These are phyloP conservation scores for Protomyctophum bolini DNA, from an alignment of 2,113 vertebrate species.

Conservation along the genomic window DNA sequence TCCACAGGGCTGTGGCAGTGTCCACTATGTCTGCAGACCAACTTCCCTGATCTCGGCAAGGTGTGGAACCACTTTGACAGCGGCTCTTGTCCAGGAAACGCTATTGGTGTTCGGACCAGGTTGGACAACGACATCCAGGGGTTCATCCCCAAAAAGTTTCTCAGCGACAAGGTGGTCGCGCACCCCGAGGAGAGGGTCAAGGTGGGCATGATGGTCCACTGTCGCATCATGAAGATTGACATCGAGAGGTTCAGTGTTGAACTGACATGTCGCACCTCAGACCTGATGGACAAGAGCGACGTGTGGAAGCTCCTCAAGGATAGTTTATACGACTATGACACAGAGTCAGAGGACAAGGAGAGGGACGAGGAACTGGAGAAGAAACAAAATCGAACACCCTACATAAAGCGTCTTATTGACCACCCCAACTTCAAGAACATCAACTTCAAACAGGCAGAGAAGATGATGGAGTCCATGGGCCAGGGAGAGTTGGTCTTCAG, in stretches of 20 bases:
- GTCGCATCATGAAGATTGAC: constrained; percentile 98
- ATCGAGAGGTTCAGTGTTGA: constrained; percentile 98
- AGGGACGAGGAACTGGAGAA: constrained; percentile 93
- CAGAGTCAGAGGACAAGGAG: constrained; percentile 91
- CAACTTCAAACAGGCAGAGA: constrained; percentile 98
- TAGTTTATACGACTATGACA: constrained; percentile 95
- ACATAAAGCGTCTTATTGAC: constrained; percentile 97
- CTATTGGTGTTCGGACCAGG: constrained; percentile 93
- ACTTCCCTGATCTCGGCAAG: constrained; percentile 98
- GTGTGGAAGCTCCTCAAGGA: constrained; percentile 99
- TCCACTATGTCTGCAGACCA: constrained; percentile 98
- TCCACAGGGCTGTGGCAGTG: constrained; percentile 97
- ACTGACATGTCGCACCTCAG: constrained; percentile 95
- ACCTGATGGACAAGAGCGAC: constrained; percentile 95
- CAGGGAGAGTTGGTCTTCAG: constrained; percentile 98
- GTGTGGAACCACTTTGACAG: constrained; percentile 99
- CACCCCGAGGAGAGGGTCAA: constrained; percentile 97
- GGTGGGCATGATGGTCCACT: constrained; percentile 99
- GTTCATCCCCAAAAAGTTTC: constrained; percentile 97
- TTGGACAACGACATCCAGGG: constrained; percentile 96
- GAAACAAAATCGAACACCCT: constrained; percentile 95
- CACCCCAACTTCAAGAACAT: constrained; percentile 99
- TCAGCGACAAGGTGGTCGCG: constrained; percentile 97
- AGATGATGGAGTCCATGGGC: constrained; percentile 99
- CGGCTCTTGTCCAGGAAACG: constrained; percentile 96